Evolutionary conservation across 2,113 vertebrate species (phyloP).

Genomic region (Struthidea cinerea): DNA sequence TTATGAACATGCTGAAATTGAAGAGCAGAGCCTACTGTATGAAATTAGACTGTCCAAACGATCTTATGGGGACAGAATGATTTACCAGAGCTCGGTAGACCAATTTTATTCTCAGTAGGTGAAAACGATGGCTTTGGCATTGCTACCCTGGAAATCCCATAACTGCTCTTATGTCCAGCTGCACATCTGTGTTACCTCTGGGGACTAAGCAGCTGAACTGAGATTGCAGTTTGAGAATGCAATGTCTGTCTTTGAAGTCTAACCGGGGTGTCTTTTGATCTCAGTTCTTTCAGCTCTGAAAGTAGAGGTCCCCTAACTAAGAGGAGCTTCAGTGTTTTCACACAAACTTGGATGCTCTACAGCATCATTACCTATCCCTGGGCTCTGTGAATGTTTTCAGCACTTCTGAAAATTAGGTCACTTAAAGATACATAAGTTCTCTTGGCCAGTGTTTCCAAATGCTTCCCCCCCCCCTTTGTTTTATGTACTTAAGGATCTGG

Average conservation of each 20-base stretch:
- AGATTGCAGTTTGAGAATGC: neutral
- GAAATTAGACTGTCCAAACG: neutral
- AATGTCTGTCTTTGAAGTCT: neutral
- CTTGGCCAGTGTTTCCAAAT: neutral
- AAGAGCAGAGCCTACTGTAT: neutral
- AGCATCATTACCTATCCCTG: neutral
- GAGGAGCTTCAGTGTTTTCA: neutral
- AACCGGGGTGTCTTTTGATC: neutral
- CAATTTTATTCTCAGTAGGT: neutral
- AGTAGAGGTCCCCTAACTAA: neutral
- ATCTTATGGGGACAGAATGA: neutral
- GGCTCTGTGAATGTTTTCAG: neutral
- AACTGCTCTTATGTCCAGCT: neutral
- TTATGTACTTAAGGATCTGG: neutral
- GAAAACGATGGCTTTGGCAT: neutral
- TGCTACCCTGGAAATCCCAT: neutral
- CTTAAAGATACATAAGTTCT: neutral
- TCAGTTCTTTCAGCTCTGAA: neutral
- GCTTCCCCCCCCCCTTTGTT: accelerated
- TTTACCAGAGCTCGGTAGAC: neutral
- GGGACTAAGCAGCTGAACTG: neutral
- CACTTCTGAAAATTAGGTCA: neutral
- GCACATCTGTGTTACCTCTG: neutral
- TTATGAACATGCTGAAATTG: neutral
- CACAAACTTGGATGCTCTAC: neutral